Evolutionary conservation across 1,140 invertebrate species (phyloP), one percentile per base, ranked within the genome.

Genomic region (Danaus plexippus): DNA sequence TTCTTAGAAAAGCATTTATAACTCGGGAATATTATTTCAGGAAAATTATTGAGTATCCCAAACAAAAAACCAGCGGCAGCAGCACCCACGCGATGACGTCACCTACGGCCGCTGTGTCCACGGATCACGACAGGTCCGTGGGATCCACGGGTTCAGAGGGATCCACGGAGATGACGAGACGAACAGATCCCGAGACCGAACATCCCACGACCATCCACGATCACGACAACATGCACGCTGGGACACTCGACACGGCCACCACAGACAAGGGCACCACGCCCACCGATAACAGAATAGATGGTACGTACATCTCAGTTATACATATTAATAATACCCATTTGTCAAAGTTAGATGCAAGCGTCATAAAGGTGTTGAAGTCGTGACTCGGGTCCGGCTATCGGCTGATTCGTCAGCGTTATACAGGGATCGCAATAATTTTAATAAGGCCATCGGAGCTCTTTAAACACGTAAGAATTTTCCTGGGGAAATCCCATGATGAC

Each of bases 11-110:
- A 22, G 8, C 3, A 11, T 18, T 15, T 18, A 2, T 51, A 51
- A 18, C 22, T 11, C 22, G 43, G 10, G 22, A 56, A 32, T 40
- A 18, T 45, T 7, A 7, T 45, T 43, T 76, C 75, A 9, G 82
- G 84, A 2, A 69, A 74, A 10, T 32, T 8, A 32, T 32, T 8
- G 22, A 32, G 22, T 32, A 32, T 32, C 22, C 22, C 5, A 32
- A 32, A 32, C 22, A 32, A 32, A 32, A 32, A 32, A 32, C 22
- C 1, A 32, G 22, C 22, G 22, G 22, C 22, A 85, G 73, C 51
- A 80, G 77, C 15, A 82, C 83, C 1, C 80, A 85, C 46, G 77
- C 75, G 9, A 81, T 80, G 72, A 84, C 79, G 12, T 81, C 84
- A 32, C 76, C 83, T 0, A 72, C 77, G 1, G 57, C 59, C 2